Conservation (phyloP, 2,113 vertebrate genomes). For the Leucosticte australis region DNA sequence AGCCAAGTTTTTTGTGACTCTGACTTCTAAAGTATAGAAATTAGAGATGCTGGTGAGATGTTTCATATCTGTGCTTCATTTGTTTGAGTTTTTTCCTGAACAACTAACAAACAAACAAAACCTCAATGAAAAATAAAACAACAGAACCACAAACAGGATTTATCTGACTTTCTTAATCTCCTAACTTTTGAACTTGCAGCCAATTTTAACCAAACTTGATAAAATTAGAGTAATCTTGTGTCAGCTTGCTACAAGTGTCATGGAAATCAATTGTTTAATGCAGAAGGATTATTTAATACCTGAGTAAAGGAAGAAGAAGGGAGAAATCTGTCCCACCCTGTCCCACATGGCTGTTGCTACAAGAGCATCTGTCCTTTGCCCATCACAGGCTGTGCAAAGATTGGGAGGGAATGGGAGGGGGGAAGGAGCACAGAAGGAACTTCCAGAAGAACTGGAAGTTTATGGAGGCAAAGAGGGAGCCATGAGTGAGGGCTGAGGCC, state of each 20-base stretch:
- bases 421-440: neutral
- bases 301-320: neutral
- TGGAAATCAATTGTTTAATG: neutral
- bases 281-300: neutral
- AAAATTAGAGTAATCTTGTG: neutral
- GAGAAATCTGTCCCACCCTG: neutral
- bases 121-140: neutral
- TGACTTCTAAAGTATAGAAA: neutral
- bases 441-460: neutral
- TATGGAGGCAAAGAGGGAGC: neutral
- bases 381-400: neutral
- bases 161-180: neutral
- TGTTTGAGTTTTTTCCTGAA: neutral
- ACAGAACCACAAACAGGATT: neutral
- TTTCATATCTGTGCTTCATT: neutral
- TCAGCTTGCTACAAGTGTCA: neutral
- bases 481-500: fast-evolving
- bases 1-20: neutral
- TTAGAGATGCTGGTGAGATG: neutral
- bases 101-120: neutral
- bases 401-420: neutral
- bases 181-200: neutral
- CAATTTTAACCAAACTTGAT: neutral
- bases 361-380: neutral
- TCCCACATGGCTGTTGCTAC: neutral